Base-by-base conservation (phyloP, 2,888 invertebrate genomes). In the Aphodius sticticus region DNA sequence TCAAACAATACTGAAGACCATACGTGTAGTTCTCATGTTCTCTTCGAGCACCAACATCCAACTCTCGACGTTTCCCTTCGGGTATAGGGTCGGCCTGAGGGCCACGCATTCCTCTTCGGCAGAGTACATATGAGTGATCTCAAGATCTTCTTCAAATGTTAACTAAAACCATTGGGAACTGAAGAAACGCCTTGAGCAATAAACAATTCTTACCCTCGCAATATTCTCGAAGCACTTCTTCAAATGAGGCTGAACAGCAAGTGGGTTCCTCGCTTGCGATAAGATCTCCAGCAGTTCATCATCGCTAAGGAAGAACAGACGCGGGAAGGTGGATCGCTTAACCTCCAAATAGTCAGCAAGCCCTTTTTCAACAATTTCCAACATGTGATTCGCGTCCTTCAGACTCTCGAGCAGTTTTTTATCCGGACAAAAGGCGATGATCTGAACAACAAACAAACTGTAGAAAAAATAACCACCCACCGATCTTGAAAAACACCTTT, bases 161-260 rank as follows among this genome's bases (percentile, higher is more conserved):
- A 95, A 91, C 92, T 92, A 84, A 38, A 82, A 81, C 71, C 69
- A 77, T 15, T 37, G n/a, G 72, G 6, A 6, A 12, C 69, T 53
- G 9, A 35, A 36, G 69, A 53, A 16, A 70, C 53, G 9, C 16
- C 69, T 7, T 0, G 69, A 71, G 35, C 35, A 71, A n/a, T 70
- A 9, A 71, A 70, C 14, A 9, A 35, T 69, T 26, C 83, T 81
- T 85, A 92, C 92, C 90, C 90, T 92, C 7, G 93, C 93, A 84
- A 96, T 94, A 85, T 94, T 95, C 87, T 96, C 96, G 88, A 96
- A 96, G 88, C 96, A 96, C 88, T 96, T 96, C 83, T 94, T 91
- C n/a, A 96, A 89, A 89, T 96, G 95, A 0, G 95, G 95, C 87
- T 96, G 95, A 1, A 96, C 95, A 0, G 95, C 93, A 71, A 92